Percentiles rank a stretch among this genome's conserved stretches.
These are phyloP conservation scores for Germaria angustata DNA, from an alignment of 2,888 invertebrate species.

Conservation along the genomic window DNA sequence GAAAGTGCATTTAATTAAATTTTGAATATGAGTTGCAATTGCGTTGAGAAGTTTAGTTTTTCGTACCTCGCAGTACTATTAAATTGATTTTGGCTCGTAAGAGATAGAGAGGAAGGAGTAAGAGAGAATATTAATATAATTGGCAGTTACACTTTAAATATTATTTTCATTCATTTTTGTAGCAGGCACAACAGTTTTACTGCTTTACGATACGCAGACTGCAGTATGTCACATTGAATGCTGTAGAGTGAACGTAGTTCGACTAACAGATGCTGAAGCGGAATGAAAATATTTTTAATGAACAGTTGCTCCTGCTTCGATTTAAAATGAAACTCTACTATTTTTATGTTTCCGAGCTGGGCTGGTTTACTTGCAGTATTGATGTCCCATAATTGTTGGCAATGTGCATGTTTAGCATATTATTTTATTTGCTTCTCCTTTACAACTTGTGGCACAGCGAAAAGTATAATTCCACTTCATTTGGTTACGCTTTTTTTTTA, in stretches of 20 bases:
- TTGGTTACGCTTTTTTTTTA: conserved; percentile 57
- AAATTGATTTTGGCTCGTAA: no score
- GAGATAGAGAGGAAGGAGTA: no score
- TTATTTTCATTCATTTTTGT: no score
- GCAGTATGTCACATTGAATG: no score
- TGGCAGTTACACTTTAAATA: no score
- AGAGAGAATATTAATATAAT: no score
- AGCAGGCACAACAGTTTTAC: no score
- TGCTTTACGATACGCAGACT: no score
- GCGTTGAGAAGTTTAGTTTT: no score
- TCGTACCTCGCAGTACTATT: no score
- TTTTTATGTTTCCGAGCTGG: conserved; percentile 32
- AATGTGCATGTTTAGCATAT: conserved; percentile 60
- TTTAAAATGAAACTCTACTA: not conserved
- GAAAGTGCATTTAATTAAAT: no score
- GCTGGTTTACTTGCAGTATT: conserved; percentile 46
- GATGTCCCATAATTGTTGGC: conserved; percentile 70
- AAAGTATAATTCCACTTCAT: conserved; percentile 48
- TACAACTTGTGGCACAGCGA: conserved; percentile 59
- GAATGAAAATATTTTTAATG: not conserved
- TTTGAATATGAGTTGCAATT: no score
- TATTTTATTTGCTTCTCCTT: conserved; percentile 34
- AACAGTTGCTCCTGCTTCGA: not conserved
- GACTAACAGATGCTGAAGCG: not conserved
- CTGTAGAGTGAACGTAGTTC: not conserved